Evolutionary conservation across 2,888 invertebrate species (phyloP).

Genomic region (Aleiodes leptofemur): DNA sequence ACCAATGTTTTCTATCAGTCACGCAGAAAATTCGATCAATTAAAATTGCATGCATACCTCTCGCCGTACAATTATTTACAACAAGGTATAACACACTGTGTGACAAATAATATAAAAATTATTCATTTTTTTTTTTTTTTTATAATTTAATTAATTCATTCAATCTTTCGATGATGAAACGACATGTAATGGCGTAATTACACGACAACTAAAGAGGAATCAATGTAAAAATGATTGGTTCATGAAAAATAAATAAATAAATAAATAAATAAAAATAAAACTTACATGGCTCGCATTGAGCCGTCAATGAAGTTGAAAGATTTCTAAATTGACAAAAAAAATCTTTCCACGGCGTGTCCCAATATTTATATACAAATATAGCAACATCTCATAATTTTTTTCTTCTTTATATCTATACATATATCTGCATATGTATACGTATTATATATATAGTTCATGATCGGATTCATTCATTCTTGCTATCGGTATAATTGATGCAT

Average conservation of each 20-base stretch:
- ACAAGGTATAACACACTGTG: slow-evolving; percentile 50
- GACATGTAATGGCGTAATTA: slow-evolving; percentile 47
- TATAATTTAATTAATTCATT: background rate
- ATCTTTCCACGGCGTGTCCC: slow-evolving; percentile 57
- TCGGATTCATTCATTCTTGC: slow-evolving; percentile 40
- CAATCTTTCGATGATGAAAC: slow-evolving; percentile 50
- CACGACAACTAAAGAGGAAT: slow-evolving; percentile 19
- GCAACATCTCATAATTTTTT: slow-evolving; percentile 58
- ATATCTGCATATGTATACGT: slow-evolving; percentile 52
- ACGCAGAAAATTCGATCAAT: slow-evolving; percentile 48
- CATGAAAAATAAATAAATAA: slow-evolving; percentile 40
- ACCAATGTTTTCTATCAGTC: slow-evolving; percentile 44
- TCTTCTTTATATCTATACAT: slow-evolving; percentile 56
- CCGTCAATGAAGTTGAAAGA: slow-evolving; percentile 53
- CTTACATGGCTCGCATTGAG: slow-evolving; percentile 50
- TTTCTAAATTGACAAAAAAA: slow-evolving; percentile 56
- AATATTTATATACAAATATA: slow-evolving; percentile 68
- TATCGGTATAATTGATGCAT: slow-evolving; percentile 43
- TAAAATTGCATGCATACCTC: slow-evolving; percentile 48
- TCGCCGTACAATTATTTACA: slow-evolving; percentile 57
- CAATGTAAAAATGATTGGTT: slow-evolving; percentile 8
- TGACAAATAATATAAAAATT: slow-evolving; percentile 47
- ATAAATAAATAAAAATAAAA: slow-evolving; percentile 43
- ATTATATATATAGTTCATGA: slow-evolving; percentile 51
- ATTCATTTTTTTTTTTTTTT: slow-evolving; percentile 15